Evolutionary conservation across 2,113 vertebrate genomes (phyloP), one percentile per base, ranked within the genome.

Genomic region (Gallinago undulata): DNA sequence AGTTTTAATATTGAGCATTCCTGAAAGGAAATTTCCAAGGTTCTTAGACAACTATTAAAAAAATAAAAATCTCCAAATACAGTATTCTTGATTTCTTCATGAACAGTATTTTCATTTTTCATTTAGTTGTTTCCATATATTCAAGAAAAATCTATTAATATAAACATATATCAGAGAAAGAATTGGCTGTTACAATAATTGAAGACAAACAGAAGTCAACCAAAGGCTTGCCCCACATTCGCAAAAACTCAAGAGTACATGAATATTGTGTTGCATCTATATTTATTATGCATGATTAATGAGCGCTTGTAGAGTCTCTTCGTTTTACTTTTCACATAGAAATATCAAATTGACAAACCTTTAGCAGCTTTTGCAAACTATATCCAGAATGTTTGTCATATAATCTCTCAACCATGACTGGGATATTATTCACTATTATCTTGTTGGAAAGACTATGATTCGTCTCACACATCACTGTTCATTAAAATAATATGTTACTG

Each of bases 371-470:
- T 94, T 93, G 82, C 33, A 95, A 94, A 89, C 43, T 51, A 45
- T 30, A 84, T 8, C 31, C 43, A 85, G 14, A 9, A 55, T 68
- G 35, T 95, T 96, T 95, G 41, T 90, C 89, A 63, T 63, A 55
- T 33, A 19, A 69, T 82, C 50, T 90, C 79, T 96, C 93, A 96
- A 91, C 78, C 64, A 92, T 23, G n/a, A 86, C 88, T 84, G 70
- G 50, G 25, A 80, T 84, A 92, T 97, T 97, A 97, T 95, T 97
- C 93, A 94, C 87, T 94, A 79, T 97, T 97, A 95, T 94, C 95
- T 96, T 98, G 85, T 97, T 97, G 95, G 98, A 92, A 97, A 96
- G 86, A 84, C 31, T 96, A 96, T 95, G 96, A 97, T 97, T 97
- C 2, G 0, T 97, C 97, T 98, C 93, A 98, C 91, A 96, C 81